These are phyloP conservation scores for Anguilla rostrata DNA, from an alignment of 2,113 vertebrate genomes.

Conservation along the genomic window DNA sequence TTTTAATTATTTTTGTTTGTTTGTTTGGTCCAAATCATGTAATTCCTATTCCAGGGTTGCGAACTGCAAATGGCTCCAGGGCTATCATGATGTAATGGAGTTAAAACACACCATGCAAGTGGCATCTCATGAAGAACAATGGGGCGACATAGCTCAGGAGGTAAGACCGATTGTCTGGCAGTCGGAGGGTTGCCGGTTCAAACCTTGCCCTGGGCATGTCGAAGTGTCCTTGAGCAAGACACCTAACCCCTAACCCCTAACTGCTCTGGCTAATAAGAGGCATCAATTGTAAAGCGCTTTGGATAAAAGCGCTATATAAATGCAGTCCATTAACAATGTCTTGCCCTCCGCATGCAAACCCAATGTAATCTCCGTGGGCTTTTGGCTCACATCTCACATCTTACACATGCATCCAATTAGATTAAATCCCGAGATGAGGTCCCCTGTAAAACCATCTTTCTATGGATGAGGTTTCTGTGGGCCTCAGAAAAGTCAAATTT, in stretches of 20 bases:
- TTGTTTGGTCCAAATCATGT: background rate
- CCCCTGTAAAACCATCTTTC: background rate
- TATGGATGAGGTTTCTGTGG: background rate
- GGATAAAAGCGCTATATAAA: no score
- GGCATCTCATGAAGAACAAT: background rate
- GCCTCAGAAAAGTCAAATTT: background rate
- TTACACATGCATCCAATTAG: constrained; percentile 41
- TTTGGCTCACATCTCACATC: background rate
- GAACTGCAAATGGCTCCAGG: background rate
- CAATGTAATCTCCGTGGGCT: constrained; percentile 15
- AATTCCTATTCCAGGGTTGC: background rate
- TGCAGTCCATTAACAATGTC: no score
- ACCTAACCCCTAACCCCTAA: no score
- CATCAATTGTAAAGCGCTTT: no score
- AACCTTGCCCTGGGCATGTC: no score
- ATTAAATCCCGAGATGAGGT: constrained; percentile 20
- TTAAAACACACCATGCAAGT: background rate
- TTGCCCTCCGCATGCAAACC: constrained; percentile 3
- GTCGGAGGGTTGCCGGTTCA: no score
- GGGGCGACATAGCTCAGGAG: no score
- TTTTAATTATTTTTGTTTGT: background rate
- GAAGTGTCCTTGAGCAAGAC: no score
- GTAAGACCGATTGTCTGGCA: no score
- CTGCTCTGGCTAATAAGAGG: no score
- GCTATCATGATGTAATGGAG: background rate